A percentile compares a stretch with the other conserved stretches of the same genome.
Conservation (phyloP, 2,797 vertebrate genomes). For the Hydrolagus colliei region DNA sequence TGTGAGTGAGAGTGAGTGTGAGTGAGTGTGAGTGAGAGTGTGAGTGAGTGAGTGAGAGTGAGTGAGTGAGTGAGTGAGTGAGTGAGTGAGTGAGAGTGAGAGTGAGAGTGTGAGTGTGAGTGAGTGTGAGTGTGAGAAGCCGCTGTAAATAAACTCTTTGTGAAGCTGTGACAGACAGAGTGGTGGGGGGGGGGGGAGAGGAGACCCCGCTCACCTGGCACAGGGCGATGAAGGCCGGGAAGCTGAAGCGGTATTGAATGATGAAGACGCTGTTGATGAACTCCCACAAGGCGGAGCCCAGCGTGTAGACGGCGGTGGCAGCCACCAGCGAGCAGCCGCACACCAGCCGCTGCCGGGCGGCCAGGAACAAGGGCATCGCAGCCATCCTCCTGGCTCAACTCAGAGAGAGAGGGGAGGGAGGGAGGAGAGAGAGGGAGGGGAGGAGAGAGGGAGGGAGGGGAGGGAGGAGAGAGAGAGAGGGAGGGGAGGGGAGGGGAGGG, state of each 20-base stretch:
- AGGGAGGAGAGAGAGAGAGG: too few species aligned
- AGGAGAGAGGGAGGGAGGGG: background rate
- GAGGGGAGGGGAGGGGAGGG: background rate
- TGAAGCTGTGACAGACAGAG: too few species aligned
- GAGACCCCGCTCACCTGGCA: slow-evolving; percentile 51
- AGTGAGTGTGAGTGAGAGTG: too few species aligned
- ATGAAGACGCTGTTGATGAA: slow-evolving; percentile 60
- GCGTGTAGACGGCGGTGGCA: slow-evolving; percentile 42
- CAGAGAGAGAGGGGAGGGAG: background rate
- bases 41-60: too few species aligned
- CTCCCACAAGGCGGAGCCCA: slow-evolving; percentile 51
- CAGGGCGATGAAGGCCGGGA: slow-evolving; percentile 53
- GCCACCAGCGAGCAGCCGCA: background rate
- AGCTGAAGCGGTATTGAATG: slow-evolving; percentile 63
- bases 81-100: too few species aligned
- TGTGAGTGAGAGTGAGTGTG: too few species aligned
- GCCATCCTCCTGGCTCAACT: background rate
- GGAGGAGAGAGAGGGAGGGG: background rate
- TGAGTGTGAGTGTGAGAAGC: too few species aligned
- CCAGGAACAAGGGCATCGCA: background rate
- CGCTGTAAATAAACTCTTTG: too few species aligned
- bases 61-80: too few species aligned
- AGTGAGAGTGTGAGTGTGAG: too few species aligned
- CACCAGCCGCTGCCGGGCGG: too few species aligned
- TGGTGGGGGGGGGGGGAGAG: too few species aligned